Conservation (phyloP, 2,888 invertebrate species). For the Hedya salicella region DNA sequence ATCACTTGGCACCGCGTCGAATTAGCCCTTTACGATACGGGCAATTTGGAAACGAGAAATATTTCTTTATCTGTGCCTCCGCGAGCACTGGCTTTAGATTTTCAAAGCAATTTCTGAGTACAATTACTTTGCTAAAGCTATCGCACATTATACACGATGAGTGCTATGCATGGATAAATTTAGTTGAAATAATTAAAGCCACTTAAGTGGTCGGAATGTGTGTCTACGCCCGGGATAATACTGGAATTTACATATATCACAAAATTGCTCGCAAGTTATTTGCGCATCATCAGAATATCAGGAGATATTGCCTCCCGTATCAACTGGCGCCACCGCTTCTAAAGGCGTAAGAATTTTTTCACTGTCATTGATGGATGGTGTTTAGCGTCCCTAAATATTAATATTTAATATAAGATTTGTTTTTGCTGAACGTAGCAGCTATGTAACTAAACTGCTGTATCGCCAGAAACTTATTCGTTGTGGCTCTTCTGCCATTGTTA, state of each 20-base stretch:
- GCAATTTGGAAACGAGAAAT: constrained; percentile 38
- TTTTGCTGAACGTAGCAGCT: neutral
- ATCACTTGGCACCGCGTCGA: constrained; percentile 44
- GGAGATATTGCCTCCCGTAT: constrained; percentile 50
- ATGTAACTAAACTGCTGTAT: no score
- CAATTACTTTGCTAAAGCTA: neutral
- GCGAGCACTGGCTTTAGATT: neutral
- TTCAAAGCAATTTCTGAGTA: neutral
- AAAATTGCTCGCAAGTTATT: constrained; percentile 26
- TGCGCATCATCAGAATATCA: constrained; percentile 47
- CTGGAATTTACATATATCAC: constrained; percentile 33
- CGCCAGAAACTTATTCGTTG: no score
- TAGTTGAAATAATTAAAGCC: neutral
- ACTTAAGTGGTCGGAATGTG: neutral
- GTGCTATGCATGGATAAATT: constrained; percentile 2
- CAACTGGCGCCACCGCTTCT: constrained; percentile 33
- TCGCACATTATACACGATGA: neutral
- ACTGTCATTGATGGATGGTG: constrained; percentile 68
- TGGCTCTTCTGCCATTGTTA: no score
- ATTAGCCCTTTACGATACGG: constrained; percentile 43
- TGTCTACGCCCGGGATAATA: constrained; percentile 7
- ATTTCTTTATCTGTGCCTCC: constrained; percentile 9
- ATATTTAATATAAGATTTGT: constrained; percentile 18
- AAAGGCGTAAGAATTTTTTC: constrained; percentile 55
- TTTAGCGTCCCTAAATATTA: constrained; percentile 44